Evolutionary conservation across 2,113 vertebrate genomes (phyloP).

Genomic region (Rutilus rutilus): DNA sequence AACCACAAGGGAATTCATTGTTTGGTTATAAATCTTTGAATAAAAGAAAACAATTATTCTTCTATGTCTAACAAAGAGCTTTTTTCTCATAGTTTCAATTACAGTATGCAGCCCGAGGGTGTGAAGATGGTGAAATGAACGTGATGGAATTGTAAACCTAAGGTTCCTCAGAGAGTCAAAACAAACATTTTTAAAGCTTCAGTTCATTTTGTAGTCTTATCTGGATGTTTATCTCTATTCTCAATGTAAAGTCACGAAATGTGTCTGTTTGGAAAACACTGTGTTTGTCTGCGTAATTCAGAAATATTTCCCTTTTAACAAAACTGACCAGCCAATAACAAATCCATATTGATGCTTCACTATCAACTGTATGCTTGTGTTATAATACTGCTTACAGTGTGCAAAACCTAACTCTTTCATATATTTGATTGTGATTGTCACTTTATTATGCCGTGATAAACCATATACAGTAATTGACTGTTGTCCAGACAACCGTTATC

Average conservation of each 20-base stretch:
- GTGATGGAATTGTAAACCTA: constrained; percentile 26
- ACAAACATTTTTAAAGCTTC: constrained; percentile 36
- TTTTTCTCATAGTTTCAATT: constrained; percentile 52
- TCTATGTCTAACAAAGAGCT: constrained; percentile 57
- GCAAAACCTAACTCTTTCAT: neutral
- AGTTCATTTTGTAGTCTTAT: constrained; percentile 47
- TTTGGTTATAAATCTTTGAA: constrained; percentile 22
- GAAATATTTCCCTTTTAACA: neutral
- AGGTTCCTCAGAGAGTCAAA: constrained; percentile 36
- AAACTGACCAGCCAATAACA: neutral
- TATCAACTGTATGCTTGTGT: neutral
- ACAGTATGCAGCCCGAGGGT: constrained; percentile 25
- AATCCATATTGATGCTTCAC: neutral
- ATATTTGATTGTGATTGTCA: neutral
- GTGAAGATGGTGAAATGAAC: constrained; percentile 33
- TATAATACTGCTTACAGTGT: neutral
- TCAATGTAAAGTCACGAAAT: constrained; percentile 14
- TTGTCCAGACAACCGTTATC: neutral
- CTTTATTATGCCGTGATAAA: neutral
- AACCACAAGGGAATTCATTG: constrained; percentile 14
- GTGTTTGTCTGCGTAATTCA: neutral
- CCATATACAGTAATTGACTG: neutral
- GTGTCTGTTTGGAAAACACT: neutral
- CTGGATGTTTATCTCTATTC: constrained; percentile 14
- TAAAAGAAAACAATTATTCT: constrained; percentile 35